A percentile compares a stretch with the other conserved stretches of the same genome.
Evolutionary conservation across 2,113 vertebrate genomes (phyloP).

Genomic region (Illadopsis cleaveri): DNA sequence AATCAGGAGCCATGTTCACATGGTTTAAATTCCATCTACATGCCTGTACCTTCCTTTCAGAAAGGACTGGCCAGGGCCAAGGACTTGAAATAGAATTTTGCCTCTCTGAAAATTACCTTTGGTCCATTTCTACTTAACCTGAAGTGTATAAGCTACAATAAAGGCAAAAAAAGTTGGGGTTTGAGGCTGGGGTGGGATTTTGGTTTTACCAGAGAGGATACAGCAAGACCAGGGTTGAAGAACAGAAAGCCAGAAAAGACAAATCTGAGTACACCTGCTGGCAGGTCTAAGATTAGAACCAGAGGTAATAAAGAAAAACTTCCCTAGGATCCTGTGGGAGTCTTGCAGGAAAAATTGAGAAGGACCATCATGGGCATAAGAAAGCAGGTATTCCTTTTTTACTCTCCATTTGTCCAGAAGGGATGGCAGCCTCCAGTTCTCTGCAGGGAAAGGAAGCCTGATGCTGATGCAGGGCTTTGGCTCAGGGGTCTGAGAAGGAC

Average conservation of each 20-base stretch:
- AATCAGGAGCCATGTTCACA: neutral
- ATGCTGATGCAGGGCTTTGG: neutral
- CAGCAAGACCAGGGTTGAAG: neutral
- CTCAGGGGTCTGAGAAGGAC: neutral
- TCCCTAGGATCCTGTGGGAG: rapidly evolving
- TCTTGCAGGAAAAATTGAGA: neutral
- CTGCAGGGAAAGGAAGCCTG: neutral
- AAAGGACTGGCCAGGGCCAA: neutral
- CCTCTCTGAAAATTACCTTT: neutral
- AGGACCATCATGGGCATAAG: neutral
- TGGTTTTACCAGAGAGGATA: neutral
- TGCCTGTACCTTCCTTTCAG: neutral
- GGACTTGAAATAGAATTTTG: neutral
- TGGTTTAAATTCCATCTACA: neutral
- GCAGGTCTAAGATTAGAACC: neutral
- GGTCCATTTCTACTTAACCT: neutral
- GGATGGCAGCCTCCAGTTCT: neutral
- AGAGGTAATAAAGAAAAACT: neutral
- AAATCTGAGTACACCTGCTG: neutral
- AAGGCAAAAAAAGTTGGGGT: neutral
- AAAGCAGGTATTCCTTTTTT: neutral
- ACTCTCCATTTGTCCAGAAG: neutral
- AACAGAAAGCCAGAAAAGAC: neutral
- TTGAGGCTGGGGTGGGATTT: neutral
- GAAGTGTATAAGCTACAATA: neutral